phyloP scores from a whole-genome alignment of 2,797 vertebrate genomes.

The Spea hammondii region DNA sequence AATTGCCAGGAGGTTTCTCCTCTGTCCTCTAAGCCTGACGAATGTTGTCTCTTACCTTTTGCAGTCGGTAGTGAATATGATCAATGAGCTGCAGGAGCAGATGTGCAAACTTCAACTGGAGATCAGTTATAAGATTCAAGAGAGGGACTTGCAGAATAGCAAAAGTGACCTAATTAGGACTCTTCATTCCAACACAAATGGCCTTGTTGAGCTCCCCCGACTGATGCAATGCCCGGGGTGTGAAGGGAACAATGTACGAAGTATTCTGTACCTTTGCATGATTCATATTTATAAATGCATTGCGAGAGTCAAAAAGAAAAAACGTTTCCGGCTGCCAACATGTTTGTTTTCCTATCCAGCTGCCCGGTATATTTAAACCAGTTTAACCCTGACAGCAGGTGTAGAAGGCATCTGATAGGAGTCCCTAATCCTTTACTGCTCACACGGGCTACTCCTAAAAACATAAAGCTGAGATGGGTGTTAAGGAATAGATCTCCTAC shows the following conservation, averaged over 20 bases:
- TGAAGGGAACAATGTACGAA: conserved; percentile 83
- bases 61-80: conserved; percentile 95
- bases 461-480: no score
- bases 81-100: conserved; percentile 96
- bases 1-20: no score
- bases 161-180: conserved; percentile 64
- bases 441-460: no score
- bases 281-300: conserved; percentile 19
- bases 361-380: background rate
- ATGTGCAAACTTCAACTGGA: conserved; percentile 96
- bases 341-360: no score
- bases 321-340: no score
- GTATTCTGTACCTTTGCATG: conserved; percentile 61
- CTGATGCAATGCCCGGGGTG: conserved; percentile 69
- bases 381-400: background rate
- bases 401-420: no score
- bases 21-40: background rate
- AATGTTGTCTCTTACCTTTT: conserved; percentile 58
- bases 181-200: conserved; percentile 53
- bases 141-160: conserved; percentile 80
- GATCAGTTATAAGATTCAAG: conserved; percentile 91
- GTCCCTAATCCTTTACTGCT: no score
- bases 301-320: background rate
- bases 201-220: conserved; percentile 64
- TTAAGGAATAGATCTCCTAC: no score